Percentiles rank a stretch among this genome's conserved stretches.
These are phyloP conservation scores for Dorcus parallelipipedus DNA, from an alignment of 2,888 invertebrate genomes.

Conservation along the genomic window DNA sequence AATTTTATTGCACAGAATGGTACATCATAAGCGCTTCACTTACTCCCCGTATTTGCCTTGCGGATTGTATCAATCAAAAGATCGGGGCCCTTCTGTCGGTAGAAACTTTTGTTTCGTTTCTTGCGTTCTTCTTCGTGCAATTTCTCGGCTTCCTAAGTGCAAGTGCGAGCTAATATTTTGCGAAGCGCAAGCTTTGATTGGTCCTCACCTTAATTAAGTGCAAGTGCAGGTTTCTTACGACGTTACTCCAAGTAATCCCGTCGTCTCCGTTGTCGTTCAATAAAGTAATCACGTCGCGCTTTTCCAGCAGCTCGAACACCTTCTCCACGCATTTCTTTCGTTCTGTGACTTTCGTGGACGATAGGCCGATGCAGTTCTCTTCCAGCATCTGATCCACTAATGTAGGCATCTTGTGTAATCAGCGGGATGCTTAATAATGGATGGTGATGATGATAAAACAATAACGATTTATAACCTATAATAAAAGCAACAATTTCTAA, in stretches of 20 bases:
- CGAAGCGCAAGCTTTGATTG: neutral
- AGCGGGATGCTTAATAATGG: too few relatives aligned
- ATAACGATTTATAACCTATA: too few relatives aligned
- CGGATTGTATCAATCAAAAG: conserved; percentile 49
- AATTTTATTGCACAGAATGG: too few relatives aligned
- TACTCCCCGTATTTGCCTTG: conserved; percentile 50
- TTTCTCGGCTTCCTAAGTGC: conserved; percentile 54
- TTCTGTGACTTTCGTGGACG: conserved; percentile 47
- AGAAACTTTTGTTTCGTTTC: conserved; percentile 42
- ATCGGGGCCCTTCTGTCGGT: conserved; percentile 29
- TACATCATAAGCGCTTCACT: neutral
- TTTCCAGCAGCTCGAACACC: conserved; percentile 48
- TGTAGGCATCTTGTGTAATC: too few relatives aligned
- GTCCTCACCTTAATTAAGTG: conserved; percentile 21
- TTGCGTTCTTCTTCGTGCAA: conserved; percentile 49
- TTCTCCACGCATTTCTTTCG: conserved; percentile 51
- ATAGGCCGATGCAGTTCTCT: too few relatives aligned
- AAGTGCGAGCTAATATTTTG: too few relatives aligned
- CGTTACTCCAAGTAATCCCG: conserved; percentile 50
- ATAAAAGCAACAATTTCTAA: too few relatives aligned
- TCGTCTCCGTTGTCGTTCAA: conserved; percentile 45
- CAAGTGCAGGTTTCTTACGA: conserved; percentile 40
- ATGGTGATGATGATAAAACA: too few relatives aligned
- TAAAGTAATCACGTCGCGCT: conserved; percentile 47
- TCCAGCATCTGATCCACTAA: too few relatives aligned